A percentile compares a stretch with the other conserved stretches of the same genome.
Conservation (phyloP, 2,888 invertebrate genomes). For the Axea sp. region DNA sequence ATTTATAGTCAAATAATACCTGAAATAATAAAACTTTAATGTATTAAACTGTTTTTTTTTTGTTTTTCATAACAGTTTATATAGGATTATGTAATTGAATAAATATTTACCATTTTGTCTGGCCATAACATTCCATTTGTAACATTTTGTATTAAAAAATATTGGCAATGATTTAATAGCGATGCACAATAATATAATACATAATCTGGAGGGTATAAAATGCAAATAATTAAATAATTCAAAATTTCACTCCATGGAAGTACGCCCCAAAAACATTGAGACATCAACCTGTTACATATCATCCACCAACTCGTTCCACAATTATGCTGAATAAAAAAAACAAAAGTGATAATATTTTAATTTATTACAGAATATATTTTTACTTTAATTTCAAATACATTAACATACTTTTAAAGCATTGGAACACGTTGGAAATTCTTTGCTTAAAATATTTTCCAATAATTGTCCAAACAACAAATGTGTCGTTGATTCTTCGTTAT, state of each 20-base stretch:
- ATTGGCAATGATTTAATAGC: constrained; percentile 71
- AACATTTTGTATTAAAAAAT: constrained; percentile 69
- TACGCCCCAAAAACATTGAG: constrained; percentile 75
- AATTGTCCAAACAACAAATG: constrained; percentile 73
- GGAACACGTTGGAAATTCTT: constrained; percentile 72
- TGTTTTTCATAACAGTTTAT: too few species aligned
- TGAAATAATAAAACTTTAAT: constrained; percentile 43
- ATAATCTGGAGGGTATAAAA: constrained; percentile 75
- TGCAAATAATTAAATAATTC: constrained; percentile 73
- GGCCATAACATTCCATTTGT: constrained; percentile 73
- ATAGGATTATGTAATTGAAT: constrained; percentile 5
- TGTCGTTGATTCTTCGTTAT: constrained; percentile 68
- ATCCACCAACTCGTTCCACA: constrained; percentile 76
- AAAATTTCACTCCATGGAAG: constrained; percentile 76
- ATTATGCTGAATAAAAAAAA: constrained; percentile 64
- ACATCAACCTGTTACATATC: constrained; percentile 72
- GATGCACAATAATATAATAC: constrained; percentile 76
- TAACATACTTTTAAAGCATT: constrained; percentile 73
- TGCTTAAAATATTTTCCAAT: constrained; percentile 71
- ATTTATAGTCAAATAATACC: constrained; percentile 73
- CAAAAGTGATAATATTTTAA: too few species aligned
- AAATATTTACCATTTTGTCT: constrained; percentile 72
- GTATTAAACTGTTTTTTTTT: too few species aligned
- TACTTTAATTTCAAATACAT: too few species aligned
- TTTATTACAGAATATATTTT: too few species aligned